Conservation (phyloP, 2,888 invertebrate genomes). For the Limenitis camilla region DNA sequence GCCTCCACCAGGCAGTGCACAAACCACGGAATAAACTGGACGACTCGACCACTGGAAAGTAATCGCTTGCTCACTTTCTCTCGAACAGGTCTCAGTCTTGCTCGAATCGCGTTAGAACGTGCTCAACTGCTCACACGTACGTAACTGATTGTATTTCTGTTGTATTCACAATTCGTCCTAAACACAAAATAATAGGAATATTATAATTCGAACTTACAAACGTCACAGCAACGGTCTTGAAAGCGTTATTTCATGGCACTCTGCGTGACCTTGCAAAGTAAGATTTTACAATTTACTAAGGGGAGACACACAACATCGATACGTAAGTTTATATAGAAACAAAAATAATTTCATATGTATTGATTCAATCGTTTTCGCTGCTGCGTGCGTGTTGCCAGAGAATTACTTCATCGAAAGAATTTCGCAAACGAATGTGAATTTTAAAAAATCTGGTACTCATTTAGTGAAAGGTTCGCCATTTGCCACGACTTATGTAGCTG, state of each 20-base stretch:
- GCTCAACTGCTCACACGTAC: constrained; percentile 16
- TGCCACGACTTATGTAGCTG: constrained; percentile 47
- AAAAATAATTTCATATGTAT: not conserved
- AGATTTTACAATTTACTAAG: constrained; percentile 31
- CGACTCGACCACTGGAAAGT: constrained; percentile 59
- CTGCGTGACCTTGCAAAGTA: constrained; percentile 29
- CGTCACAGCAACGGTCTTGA: constrained; percentile 21
- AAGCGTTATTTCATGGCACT: constrained; percentile 17
- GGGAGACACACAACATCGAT: constrained; percentile 7
- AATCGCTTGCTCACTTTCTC: constrained; percentile 65
- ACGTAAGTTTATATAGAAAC: constrained; percentile 7
- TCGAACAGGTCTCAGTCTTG: constrained; percentile 44
- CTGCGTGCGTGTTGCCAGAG: no score
- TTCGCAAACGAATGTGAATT: constrained; percentile 20
- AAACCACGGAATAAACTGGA: constrained; percentile 35
- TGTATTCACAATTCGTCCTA: no score
- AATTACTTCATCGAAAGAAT: constrained; percentile 1
- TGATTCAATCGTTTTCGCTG: no score
- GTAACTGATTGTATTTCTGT: no score
- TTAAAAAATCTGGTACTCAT: constrained; percentile 27
- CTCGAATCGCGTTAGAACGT: constrained; percentile 34
- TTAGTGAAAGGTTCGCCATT: constrained; percentile 56
- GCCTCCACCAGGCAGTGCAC: constrained; percentile 34
- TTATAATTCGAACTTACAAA: constrained; percentile 8
- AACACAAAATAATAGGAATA: constrained; percentile 17